Conservation (phyloP, 2,888 invertebrate species). For the Crioceris asparagi region DNA sequence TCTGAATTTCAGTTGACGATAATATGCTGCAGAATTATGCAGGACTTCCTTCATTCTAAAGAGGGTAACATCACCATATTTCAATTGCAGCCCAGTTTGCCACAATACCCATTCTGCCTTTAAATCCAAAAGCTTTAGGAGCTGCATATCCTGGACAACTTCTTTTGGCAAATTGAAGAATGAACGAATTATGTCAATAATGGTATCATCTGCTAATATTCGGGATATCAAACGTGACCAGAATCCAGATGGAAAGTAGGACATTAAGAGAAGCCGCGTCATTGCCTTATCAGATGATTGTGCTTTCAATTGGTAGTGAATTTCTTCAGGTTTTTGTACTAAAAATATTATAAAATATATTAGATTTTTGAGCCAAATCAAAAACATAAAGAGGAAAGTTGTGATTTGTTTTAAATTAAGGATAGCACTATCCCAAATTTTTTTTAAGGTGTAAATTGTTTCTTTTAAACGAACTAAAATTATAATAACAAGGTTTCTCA, state of each 20-base stretch:
- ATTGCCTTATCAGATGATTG: slow-evolving; percentile 49
- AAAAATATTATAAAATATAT: no score
- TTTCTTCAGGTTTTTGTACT: slow-evolving; percentile 24
- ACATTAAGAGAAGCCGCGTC: slow-evolving; percentile 76
- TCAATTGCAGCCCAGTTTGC: slow-evolving; percentile 84
- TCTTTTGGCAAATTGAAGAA: slow-evolving; percentile 65
- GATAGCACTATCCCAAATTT: no score
- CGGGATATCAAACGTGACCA: slow-evolving; percentile 91
- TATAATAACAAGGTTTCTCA: no score
- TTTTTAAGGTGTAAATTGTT: no score
- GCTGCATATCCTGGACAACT: slow-evolving; percentile 49
- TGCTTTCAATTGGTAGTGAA: slow-evolving; percentile 32
- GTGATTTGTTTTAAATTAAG: no score
- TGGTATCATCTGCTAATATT: slow-evolving; percentile 80
- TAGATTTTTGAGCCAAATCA: no score
- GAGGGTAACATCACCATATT: slow-evolving; percentile 70
- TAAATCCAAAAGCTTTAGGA: slow-evolving; percentile 52
- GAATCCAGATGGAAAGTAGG: slow-evolving; percentile 96
- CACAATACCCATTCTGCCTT: slow-evolving; percentile 87
- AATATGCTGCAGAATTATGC: slow-evolving; percentile 42
- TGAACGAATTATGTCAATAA: slow-evolving; percentile 65
- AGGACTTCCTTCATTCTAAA: slow-evolving; percentile 73
- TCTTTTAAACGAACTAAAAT: no score
- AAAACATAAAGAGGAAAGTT: no score
- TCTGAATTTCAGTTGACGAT: slow-evolving; percentile 50